Evolutionary conservation across 92 coral and sea anemone species (phyloP), one percentile per base, ranked within the genome.

Genomic region (Actinernus sp.): DNA sequence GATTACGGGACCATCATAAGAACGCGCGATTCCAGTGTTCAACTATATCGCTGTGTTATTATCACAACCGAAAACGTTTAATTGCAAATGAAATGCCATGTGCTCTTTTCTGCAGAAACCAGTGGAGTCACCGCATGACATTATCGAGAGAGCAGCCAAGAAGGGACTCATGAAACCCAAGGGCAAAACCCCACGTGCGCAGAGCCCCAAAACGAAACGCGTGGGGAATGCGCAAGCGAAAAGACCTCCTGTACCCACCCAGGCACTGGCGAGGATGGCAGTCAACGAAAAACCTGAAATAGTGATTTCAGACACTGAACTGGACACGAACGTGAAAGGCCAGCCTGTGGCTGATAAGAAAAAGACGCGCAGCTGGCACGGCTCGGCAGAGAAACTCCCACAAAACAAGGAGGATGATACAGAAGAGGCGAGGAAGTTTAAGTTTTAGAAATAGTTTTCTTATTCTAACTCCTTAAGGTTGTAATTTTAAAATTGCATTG

Each of bases 91-190:
- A n/a, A n/a, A n/a, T n/a, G n/a, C n/a, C n/a, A n/a, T n/a, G n/a
- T n/a, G n/a, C 10, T 68, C 34, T 10, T 28, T 23, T 20, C 44
- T 43, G 13, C 63, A 93, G 99, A 95, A 91, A 84, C 87, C 87
- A 3, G 78, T 84, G 0, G 99, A 95, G 55, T 64, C 90, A 17
- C 82, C 99, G 1, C 93, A 91, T 22, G 99, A 95, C 43, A 83
- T 95, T 6, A 73, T 95, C 26, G 99, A 95, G 52, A 76, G 99
- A 72, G 99, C 99, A 1, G 96, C 99, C 1, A 95, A 91, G 79
- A 95, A 95, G 57, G 99, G 99, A 5, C 65, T 95, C 18, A 59
- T 91, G 96, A 95, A 95, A 73, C 87, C 90, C 19, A 33, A 66
- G 18, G 43, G 62, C 2, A 81, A 81, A 65, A 66, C 82, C 4